Percentiles rank a stretch among this genome's conserved stretches.
Evolutionary conservation across 2,113 vertebrate species (phyloP).

Genomic region (Ploceus nigricollis): DNA sequence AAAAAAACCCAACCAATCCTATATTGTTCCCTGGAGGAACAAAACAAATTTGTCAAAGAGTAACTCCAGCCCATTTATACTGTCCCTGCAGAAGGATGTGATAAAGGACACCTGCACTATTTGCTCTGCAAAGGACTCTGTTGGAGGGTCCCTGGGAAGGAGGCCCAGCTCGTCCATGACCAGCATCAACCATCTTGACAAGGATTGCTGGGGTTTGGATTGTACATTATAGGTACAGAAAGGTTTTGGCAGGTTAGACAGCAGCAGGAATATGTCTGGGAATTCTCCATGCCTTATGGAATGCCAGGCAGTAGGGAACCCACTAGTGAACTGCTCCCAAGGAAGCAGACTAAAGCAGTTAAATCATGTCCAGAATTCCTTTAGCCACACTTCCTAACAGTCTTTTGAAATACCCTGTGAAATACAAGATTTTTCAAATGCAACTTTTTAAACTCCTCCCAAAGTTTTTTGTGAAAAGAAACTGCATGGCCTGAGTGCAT

Average conservation of each 20-base stretch:
- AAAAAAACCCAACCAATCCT: not conserved
- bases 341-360: not conserved
- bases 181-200: not conserved
- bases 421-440: not conserved
- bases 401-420: not conserved
- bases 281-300: not conserved
- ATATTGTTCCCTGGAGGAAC: not conserved
- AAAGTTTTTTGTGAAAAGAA: not conserved
- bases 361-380: not conserved
- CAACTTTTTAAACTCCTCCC: not conserved
- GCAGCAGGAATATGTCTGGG: not conserved
- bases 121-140: not conserved
- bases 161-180: not conserved
- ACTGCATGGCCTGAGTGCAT: no score
- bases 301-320: not conserved
- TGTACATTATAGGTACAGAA: not conserved
- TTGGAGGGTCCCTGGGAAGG: not conserved
- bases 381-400: not conserved
- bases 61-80: not conserved
- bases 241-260: not conserved
- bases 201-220: not conserved
- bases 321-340: not conserved
- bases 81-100: not conserved
- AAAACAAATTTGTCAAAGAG: not conserved
- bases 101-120: not conserved